Evolutionary conservation across 2,888 invertebrate species (phyloP), one percentile per base, ranked within the genome.

Genomic region (Drosophila nigricruria): DNA sequence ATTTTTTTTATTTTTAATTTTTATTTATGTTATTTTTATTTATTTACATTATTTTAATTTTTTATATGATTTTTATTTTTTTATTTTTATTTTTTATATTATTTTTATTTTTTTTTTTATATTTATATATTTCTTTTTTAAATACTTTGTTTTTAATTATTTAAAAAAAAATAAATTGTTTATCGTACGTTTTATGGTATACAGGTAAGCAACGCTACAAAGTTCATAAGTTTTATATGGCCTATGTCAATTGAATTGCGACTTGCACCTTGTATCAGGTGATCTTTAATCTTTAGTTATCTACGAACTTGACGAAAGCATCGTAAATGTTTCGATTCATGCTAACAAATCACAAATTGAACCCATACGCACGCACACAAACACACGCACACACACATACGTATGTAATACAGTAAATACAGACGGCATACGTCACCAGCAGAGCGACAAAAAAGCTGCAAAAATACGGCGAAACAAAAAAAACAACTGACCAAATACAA

Each of bases 281-380:
- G 62, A 78, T 67, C 61, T 67, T 62, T 47, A 53, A 40, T 23
- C 56, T 63, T 40, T 54, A 34, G 40, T 57, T 72, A 54, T 18
- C 20, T 43, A 23, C 9, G 36, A 34, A 27, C n/a, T 57, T 68
- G 67, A 54, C 47, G 38, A 23, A 38, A 25, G 54, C 23, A 52
- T 45, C 45, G 50, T 38, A 53, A 56, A 69, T 53, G 34, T 23
- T 49, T n/a, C 58, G 40, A 23, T 67, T 76, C 65, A 76, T 79
- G 70, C 68, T 60, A 70, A 70, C 70, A 71, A 88, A 80, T 77
- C 68, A 69, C 36, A 58, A 63, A 75, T 49, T 58, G 49, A 27
- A 59, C 36, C 42, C 34, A 45, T 36, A 25, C 14, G 5, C 23
- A 18, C n/a, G 20, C 10, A 36, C n/a, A 25, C 2, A 34, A n/a